Conservation (phyloP, 2,113 vertebrate genomes). For the Perognathus longimembris region DNA sequence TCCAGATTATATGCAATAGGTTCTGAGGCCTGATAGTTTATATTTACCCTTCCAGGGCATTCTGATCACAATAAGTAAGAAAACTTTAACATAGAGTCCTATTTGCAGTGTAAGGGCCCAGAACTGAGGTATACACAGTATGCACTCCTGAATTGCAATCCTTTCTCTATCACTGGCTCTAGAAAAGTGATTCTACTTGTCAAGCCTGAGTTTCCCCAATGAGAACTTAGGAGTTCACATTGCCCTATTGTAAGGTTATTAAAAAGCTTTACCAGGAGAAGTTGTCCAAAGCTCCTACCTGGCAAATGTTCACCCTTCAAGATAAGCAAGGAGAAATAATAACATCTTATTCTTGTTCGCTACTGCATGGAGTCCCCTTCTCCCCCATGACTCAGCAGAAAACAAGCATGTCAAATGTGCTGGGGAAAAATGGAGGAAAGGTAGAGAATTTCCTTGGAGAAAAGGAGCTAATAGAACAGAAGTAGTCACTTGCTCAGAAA, state of each 20-base stretch:
- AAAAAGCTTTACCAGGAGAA: not conserved
- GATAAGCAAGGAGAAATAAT: not conserved
- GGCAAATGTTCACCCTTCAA: not conserved
- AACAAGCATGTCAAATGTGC: not conserved
- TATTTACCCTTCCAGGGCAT: not conserved
- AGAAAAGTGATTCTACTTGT: not conserved
- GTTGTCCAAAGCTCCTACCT: not conserved
- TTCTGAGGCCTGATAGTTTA: not conserved
- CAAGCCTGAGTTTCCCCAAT: not conserved
- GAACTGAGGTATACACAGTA: not conserved
- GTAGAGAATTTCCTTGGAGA: not conserved
- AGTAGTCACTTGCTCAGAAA: not conserved
- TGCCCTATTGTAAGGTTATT: not conserved
- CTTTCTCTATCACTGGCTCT: not conserved
- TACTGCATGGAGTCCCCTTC: not conserved
- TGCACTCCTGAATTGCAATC: not conserved
- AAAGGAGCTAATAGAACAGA: constrained; percentile 33
- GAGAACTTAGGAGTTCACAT: not conserved
- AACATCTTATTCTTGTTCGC: not conserved
- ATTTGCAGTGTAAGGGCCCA: not conserved
- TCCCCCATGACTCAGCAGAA: not conserved
- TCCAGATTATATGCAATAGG: not conserved
- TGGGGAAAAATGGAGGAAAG: not conserved
- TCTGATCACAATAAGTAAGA: not conserved
- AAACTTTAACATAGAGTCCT: not conserved